Evolutionary conservation across 2,888 invertebrate species (phyloP).

Genomic region (Drosophila pseudotakahashii): DNA sequence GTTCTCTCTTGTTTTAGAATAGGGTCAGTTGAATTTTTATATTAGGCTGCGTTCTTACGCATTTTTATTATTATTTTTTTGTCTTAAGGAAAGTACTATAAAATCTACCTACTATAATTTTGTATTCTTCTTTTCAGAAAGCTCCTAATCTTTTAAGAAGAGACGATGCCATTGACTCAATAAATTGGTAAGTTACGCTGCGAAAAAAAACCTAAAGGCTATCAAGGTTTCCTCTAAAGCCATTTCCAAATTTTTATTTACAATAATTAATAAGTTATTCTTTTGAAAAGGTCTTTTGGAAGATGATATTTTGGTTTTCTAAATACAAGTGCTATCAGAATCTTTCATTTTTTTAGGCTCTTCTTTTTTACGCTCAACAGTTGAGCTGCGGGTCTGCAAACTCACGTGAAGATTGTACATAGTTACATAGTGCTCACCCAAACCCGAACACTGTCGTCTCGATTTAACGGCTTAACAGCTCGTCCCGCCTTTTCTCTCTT

Average conservation of each 20-base stretch:
- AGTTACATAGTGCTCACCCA: conserved; percentile 12
- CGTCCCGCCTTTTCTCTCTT: conserved; percentile 6
- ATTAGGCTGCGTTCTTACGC: no score
- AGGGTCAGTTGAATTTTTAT: no score
- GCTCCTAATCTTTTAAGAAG: background rate
- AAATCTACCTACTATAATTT: background rate
- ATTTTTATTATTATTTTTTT: background rate
- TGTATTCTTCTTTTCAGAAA: background rate
- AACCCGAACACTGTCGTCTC: conserved; percentile 21
- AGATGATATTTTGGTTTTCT: background rate
- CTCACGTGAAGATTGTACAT: background rate
- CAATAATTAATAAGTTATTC: no score
- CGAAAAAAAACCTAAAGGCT: background rate
- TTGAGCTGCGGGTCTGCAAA: background rate
- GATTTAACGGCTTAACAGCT: conserved; percentile 40
- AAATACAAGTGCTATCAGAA: no score
- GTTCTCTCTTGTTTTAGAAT: no score
- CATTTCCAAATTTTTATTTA: background rate
- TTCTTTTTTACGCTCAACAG: background rate
- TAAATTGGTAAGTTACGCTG: conserved; percentile 7
- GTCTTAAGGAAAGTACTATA: background rate
- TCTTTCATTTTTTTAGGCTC: background rate
- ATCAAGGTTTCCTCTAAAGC: background rate
- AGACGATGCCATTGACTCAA: background rate
- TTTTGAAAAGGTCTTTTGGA: background rate